Percentiles rank a stretch among this genome's conserved stretches.
phyloP scores from a whole-genome alignment of 1,140 invertebrate species.

The Sipha flava region DNA sequence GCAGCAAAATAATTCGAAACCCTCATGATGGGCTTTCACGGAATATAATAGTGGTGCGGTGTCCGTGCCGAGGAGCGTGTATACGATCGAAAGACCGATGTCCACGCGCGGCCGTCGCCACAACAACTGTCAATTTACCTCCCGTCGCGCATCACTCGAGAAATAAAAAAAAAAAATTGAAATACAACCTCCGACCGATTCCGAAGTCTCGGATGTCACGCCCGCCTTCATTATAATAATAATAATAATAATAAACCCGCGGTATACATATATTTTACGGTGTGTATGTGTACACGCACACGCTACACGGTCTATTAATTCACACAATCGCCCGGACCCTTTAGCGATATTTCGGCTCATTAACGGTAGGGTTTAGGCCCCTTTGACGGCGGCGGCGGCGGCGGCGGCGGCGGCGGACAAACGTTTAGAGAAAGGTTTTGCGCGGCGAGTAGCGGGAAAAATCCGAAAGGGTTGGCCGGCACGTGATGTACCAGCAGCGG shows the following conservation, averaged over 20 bases:
- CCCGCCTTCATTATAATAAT: no score
- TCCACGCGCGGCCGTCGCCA: neutral
- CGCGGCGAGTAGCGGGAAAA: neutral
- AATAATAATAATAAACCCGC: no score
- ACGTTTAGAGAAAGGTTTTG: neutral
- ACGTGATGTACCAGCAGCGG: constrained; percentile 20
- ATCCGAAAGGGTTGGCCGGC: neutral
- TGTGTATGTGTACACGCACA: no score
- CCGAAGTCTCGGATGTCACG: neutral
- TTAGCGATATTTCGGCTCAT: constrained; percentile 10
- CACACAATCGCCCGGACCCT: neutral
- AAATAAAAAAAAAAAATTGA: neutral
- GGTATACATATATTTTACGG: neutral
- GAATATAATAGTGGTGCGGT: no score
- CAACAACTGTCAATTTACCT: constrained; percentile 11
- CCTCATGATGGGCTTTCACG: neutral
- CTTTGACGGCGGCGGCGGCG: neutral
- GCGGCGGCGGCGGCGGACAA: neutral
- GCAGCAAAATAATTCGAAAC: neutral
- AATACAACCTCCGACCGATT: neutral
- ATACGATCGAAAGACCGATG: neutral
- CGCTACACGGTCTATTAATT: neutral
- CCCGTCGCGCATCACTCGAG: neutral
- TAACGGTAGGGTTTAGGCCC: neutral
- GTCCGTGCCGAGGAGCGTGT: no score